Evolutionary conservation across 1,140 invertebrate species (phyloP).

Genomic region (Choristoneura fumiferana): DNA sequence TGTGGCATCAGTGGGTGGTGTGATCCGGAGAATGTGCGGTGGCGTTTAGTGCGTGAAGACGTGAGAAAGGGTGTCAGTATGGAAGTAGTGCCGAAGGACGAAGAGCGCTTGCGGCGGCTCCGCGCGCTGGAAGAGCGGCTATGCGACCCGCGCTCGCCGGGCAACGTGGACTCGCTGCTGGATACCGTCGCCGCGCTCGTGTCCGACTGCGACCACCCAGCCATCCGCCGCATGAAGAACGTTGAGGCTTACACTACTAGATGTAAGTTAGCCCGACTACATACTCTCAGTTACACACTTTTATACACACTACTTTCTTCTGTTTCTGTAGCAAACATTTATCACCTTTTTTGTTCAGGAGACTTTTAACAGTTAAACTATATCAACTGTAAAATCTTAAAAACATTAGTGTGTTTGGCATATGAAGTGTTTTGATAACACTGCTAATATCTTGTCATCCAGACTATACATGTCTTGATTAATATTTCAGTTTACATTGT

Average conservation of each 20-base stretch:
- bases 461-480: too few relatives aligned
- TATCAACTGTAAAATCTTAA: too few relatives aligned
- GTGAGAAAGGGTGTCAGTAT: conserved; percentile 76
- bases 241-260: conserved; percentile 96
- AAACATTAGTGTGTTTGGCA: too few relatives aligned
- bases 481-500: too few relatives aligned
- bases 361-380: too few relatives aligned
- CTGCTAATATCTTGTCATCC: too few relatives aligned
- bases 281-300: conserved; percentile 47
- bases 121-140: conserved; percentile 89
- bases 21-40: conserved; percentile 69
- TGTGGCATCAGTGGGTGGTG: conserved; percentile 57
- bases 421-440: too few relatives aligned
- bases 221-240: conserved; percentile 97
- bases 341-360: too few relatives aligned
- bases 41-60: conserved; percentile 65
- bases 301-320: conserved; percentile 9
- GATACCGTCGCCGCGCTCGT: conserved; percentile 97
- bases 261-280: conserved; percentile 85
- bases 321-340: neutral
- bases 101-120: conserved; percentile 86
- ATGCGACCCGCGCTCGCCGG: conserved; percentile 91
- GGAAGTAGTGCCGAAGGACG: conserved; percentile 83
- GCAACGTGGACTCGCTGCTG: conserved; percentile 96
- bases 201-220: conserved; percentile 96